Evolutionary conservation across 2,113 vertebrate species (phyloP).

Genomic region (Pachyramphus minor): DNA sequence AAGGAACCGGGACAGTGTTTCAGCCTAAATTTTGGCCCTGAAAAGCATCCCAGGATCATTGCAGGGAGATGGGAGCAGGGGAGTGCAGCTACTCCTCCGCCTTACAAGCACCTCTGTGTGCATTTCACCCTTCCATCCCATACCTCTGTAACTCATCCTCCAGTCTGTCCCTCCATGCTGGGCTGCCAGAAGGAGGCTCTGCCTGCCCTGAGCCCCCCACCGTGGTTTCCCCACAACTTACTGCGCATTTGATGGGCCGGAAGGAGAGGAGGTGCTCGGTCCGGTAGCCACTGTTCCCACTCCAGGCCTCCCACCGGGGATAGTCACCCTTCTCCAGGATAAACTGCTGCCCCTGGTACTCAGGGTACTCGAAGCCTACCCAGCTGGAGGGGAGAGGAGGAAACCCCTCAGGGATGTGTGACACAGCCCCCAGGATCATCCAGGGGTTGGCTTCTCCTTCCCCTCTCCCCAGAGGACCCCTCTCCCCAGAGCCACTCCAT

Average conservation of each 20-base stretch:
- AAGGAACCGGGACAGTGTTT: background rate
- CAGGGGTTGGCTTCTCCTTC: background rate
- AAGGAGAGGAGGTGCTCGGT: conserved; percentile 95
- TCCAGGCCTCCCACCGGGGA: conserved; percentile 91
- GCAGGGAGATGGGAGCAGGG: background rate
- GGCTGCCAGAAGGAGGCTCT: background rate
- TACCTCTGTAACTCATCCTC: background rate
- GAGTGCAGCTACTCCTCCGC: background rate
- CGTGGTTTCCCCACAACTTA: conserved; percentile 60
- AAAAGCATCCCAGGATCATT: background rate
- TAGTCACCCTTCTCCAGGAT: conserved; percentile 97
- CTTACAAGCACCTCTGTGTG: rapidly evolving
- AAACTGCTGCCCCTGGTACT: conserved; percentile 97
- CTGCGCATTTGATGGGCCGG: conserved; percentile 89
- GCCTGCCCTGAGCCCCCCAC: background rate
- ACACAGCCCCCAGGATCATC: background rate
- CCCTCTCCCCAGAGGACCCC: background rate
- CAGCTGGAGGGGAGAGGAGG: conserved; percentile 72
- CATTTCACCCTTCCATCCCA: background rate
- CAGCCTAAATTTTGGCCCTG: background rate
- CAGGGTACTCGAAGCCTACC: conserved; percentile 92
- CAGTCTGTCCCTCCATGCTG: background rate
- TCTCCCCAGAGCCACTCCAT: background rate
- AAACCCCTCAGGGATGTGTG: background rate
- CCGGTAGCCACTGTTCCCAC: conserved; percentile 90